Base-by-base conservation (phyloP, 2,888 invertebrate genomes). In the Caenorhabditis sulstoni region DNA sequence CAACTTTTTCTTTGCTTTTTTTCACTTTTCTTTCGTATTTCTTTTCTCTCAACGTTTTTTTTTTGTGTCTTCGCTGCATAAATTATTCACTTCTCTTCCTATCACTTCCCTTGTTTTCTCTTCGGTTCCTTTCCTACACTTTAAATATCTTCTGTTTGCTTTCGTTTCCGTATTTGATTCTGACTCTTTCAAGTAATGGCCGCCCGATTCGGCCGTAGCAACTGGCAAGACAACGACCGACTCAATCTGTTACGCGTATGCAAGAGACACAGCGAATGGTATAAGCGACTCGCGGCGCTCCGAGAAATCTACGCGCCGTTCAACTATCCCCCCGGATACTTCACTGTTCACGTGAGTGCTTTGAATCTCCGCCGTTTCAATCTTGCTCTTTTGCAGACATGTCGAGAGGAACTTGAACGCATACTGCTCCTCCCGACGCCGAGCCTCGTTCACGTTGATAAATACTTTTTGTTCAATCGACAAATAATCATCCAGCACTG, bases 401-500 rank as follows among this genome's bases (percentile, higher is more conserved):
- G 78, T 22, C 79, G 77, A 7, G 52, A 73, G 3, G 81, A 83
- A 22, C 64, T 81, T n/a, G 81, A 83, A 35, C 55, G 77, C 9
- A 57, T 83, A 8, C n/a, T 83, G 14, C 14, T 44, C 11, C 18
- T 52, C 0, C 81, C 83, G 12, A 66, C 68, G 11, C 83, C 83
- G 5, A 73, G 64, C 20, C 53, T 81, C 39, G 58, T 59, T 8
- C 23, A 64, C 22, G 58, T 47, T 5, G 45, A 68, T 0, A 49
- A 37, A 23, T 62, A 68, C 14, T 62, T 70, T 22, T 55, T 58
- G 11, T 83, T 59, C 61, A 80, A 78, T 44, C 68, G 68, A 11
- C 79, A 81, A 49, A 53, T 74, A 2, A 45, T 81, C 16, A 77
- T 81, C 14, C 64, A 75, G n/a, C 75, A 75, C 9, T 83, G 83